These are phyloP conservation scores for Neoaliturus tenellus DNA, from an alignment of 2,888 invertebrate species.

Conservation along the genomic window DNA sequence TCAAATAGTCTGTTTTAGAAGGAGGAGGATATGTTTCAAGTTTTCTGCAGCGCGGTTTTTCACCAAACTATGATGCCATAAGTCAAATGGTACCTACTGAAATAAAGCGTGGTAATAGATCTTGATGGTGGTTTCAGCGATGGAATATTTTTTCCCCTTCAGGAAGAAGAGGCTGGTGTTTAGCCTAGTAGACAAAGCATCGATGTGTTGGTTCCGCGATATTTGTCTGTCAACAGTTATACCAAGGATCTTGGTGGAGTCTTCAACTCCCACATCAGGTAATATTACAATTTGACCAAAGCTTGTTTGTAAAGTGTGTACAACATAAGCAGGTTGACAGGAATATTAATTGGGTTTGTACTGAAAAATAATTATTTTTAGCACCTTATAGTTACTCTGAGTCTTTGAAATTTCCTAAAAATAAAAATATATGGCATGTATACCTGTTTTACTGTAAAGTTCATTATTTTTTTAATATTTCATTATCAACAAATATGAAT, in stretches of 20 bases:
- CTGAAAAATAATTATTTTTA: no score
- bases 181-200: not conserved
- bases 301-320: no score
- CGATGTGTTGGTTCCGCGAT: conserved; percentile 4
- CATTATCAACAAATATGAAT: no score
- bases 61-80: not conserved
- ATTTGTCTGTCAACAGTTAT: conserved; percentile 9
- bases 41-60: not conserved
- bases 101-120: not conserved
- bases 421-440: no score
- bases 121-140: not conserved
- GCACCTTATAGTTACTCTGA: no score
- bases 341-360: no score
- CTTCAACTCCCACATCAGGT: conserved; percentile 18
- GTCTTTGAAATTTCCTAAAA: no score
- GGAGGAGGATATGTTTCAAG: conserved; percentile 9
- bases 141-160: not conserved
- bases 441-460: no score
- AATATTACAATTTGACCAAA: no score
- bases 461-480: no score
- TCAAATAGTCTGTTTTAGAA: not conserved
- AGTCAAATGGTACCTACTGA: not conserved
- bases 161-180: not conserved
- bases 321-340: no score
- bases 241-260: not conserved